These are phyloP conservation scores for Ficedula albicollis DNA, from an alignment of 2,797 vertebrate genomes.

Conservation along the genomic window DNA sequence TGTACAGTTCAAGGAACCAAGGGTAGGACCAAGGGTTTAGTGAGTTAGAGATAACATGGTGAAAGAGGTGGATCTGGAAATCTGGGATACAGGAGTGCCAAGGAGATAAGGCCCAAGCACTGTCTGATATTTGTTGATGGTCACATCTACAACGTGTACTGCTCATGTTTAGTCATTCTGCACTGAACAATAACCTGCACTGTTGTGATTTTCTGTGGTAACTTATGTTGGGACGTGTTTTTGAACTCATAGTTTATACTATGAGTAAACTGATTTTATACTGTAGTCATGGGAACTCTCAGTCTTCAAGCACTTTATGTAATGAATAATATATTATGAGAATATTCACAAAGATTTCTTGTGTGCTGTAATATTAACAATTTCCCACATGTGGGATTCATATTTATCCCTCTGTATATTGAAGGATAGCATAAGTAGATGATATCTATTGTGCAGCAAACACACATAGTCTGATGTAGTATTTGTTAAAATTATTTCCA, in stretches of 20 bases:
- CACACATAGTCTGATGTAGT: not conserved
- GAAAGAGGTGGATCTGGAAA: not conserved
- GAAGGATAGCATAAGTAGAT: not conserved
- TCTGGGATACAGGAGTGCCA: fast-evolving
- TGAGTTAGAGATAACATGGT: not conserved
- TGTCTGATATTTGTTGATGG: not conserved
- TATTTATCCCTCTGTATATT: conserved; percentile 37
- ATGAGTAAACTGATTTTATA: conserved; percentile 14
- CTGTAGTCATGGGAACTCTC: conserved; percentile 54
- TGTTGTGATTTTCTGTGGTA: not conserved
- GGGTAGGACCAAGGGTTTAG: not conserved
- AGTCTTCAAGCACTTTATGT: conserved; percentile 26
- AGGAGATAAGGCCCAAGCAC: not conserved
- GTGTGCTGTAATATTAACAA: conserved; percentile 36
- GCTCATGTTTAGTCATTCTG: not conserved
- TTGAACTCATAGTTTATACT: not conserved
- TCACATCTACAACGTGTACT: not conserved
- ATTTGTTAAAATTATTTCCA: conserved; percentile 34
- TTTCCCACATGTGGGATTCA: conserved; percentile 53
- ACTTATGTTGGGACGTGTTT: not conserved
- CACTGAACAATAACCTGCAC: not conserved
- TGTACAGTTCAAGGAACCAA: not conserved
- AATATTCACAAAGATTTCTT: conserved; percentile 39
- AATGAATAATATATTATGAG: conserved; percentile 52
- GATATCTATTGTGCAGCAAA: not conserved